Evolutionary conservation across 2,113 vertebrate genomes (phyloP).

Genomic region (western clawed frog (Xenopus tropicalis)): UCB_Xtro_10.0 CM004443.2:89649001-89649500

Average conservation of each 20-base stretch:
- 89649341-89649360: neutral
- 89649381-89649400: neutral
- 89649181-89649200: neutral
- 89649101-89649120: neutral
- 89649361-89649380: neutral
- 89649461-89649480: slow-evolving; percentile 4
- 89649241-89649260: slow-evolving; percentile 1
- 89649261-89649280: neutral
- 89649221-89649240: neutral
- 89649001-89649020: neutral
- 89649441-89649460: neutral
- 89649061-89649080: neutral
- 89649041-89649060: neutral
- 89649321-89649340: neutral
- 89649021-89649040: slow-evolving; percentile 1
- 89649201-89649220: neutral
- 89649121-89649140: neutral
- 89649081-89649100: neutral
- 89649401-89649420: neutral
- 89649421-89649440: neutral
- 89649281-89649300: too few species aligned
- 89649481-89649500: neutral
- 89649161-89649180: neutral
- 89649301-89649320: neutral
- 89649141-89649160: neutral